Conservation (phyloP, 2,113 vertebrate genomes). For the Proterorhinus semilunaris region DNA sequence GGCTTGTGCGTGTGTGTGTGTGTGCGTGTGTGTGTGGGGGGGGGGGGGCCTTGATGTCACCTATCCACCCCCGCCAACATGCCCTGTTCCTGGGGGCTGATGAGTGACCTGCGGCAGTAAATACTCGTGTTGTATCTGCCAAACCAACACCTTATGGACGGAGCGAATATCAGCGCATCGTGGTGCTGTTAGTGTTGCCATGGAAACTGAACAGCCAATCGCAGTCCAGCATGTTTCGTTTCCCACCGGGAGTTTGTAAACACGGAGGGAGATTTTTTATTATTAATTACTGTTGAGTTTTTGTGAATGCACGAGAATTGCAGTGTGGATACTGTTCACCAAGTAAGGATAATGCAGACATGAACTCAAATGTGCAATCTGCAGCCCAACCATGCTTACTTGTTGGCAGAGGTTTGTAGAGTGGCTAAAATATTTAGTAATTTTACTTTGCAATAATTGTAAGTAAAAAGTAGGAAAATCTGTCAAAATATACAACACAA, state of each 20-base stretch:
- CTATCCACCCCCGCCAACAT: background rate
- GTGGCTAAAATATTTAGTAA: no score
- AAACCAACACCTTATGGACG: background rate
- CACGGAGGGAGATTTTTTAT: background rate
- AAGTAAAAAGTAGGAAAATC: no score
- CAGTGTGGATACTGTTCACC: background rate
- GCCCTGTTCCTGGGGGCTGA: background rate
- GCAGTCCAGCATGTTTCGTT: background rate
- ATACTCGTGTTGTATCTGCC: background rate
- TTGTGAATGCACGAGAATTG: background rate
- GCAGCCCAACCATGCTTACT: no score
- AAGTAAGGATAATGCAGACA: no score
- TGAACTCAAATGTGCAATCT: no score
- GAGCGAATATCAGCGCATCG: background rate
- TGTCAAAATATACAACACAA: no score
- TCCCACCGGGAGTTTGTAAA: background rate
- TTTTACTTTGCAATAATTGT: no score
- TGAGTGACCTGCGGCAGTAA: background rate
- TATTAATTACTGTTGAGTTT: background rate
- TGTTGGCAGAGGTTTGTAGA: no score
- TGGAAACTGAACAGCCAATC: constrained; percentile 3
- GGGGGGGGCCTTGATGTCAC: background rate
- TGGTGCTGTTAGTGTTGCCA: background rate
- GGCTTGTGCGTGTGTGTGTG: no score
- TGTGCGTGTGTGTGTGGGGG: no score